phyloP scores from a whole-genome alignment of 2,113 vertebrate genomes.

The Oreochromis spilurus region DNA sequence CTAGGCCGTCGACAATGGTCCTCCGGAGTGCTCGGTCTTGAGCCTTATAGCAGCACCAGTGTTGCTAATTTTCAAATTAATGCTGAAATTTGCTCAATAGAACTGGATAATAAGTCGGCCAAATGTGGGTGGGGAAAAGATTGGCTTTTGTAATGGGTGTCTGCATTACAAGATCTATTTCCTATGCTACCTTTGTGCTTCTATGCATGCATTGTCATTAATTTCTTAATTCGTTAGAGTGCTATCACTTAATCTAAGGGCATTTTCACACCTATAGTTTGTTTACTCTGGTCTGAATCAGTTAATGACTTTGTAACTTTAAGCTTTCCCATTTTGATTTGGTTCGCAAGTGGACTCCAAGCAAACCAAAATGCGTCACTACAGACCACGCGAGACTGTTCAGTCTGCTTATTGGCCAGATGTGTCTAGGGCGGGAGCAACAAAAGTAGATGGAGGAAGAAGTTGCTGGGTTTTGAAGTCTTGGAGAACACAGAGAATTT shows the following conservation, averaged over 20 bases:
- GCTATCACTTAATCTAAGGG: background rate
- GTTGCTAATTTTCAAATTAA: background rate
- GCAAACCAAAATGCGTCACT: background rate
- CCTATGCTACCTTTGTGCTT: background rate
- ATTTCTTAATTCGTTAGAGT: background rate
- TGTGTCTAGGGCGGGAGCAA: background rate
- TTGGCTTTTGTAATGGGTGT: background rate
- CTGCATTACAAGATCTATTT: background rate
- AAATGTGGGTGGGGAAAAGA: background rate
- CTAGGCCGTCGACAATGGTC: background rate
- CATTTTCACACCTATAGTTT: background rate
- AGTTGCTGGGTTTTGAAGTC: background rate
- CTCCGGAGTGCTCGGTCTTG: no score
- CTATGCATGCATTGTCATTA: slow-evolving; percentile 9
- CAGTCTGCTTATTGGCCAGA: background rate
- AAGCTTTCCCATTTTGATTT: background rate
- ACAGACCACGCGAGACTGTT: accelerated
- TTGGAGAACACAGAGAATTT: background rate
- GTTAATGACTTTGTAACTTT: background rate
- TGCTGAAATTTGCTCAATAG: background rate
- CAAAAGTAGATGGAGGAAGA: background rate
- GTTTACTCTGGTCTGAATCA: background rate
- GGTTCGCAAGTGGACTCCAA: background rate
- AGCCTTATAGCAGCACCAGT: background rate
- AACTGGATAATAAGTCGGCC: background rate